Base-by-base conservation (phyloP, 2,797 vertebrate species). In the Momotus momota region DNA sequence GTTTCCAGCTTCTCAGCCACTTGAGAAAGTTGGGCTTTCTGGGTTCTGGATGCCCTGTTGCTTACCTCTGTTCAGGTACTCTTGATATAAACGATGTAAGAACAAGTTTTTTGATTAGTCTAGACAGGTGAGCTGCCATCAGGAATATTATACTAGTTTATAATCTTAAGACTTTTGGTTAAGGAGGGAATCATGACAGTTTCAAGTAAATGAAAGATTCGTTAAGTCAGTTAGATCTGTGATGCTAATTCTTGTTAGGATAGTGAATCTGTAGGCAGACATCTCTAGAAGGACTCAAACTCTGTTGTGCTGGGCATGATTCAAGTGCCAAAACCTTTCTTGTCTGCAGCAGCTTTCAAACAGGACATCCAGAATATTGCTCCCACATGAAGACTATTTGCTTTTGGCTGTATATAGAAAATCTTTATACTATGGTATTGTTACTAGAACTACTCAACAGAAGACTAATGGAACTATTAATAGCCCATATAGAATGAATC, bases 401-500 rank as follows among this genome's bases (percentile, higher is more conserved):
- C 58, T 93, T 79, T 79, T 48, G n/a, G 43, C 66, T 79, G 10
- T 55, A 66, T 14, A 25, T 85, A 71, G 89, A 90, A 93, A 84
- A 43, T 61, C 81, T 83, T 71, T 65, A 51, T 72, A 67, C 40
- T 41, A 14, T 9, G 25, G 41, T 41, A 41, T 21, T 88, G 88
- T 90, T 93, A 86, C 84, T 71, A 83, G 79, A 93, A 86, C n/a
- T 83, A 35, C n/a, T 86, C 31, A 73, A 64, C 55, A 55, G 64
- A 86, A 84, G 70, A 70, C 35, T 88, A 67, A 75, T 46, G 40
- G 43, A 72, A 86, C 58, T 84, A 77, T 79, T 91, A 94, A 86
- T 80, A 96, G 62, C 58, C 51, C 27, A 38, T 52, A 58, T 6
- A 74, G 38, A 54, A 84, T 62, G 43, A 69, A 86, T 79, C 66